Percentiles rank a stretch among this genome's conserved stretches.
Evolutionary conservation across 2,797 vertebrate species (phyloP).

Genomic region (Valencia hispanica): DNA sequence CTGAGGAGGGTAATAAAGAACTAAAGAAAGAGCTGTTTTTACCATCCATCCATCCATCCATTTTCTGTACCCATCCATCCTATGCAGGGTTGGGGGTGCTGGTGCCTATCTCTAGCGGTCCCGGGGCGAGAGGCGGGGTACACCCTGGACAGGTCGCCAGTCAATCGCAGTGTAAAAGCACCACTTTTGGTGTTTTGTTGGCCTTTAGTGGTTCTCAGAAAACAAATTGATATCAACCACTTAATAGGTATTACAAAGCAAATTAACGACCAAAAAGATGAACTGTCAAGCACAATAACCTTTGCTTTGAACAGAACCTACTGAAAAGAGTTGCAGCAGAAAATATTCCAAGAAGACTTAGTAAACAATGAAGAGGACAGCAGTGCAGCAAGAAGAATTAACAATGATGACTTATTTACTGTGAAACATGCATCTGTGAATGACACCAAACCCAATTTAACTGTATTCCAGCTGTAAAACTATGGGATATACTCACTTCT

Average conservation of each 20-base stretch:
- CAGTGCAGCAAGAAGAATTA: neutral
- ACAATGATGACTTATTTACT: neutral
- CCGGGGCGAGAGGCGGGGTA: too few species aligned
- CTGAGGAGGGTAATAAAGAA: neutral
- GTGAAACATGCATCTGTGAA: neutral
- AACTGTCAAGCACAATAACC: neutral
- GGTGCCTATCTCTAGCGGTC: too few species aligned
- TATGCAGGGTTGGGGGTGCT: too few species aligned
- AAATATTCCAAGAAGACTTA: neutral
- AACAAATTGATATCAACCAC: neutral
- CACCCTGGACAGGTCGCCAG: too few species aligned
- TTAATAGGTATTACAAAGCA: neutral
- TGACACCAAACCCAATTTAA: neutral
- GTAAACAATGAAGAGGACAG: neutral
- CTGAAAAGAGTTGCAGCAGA: neutral
- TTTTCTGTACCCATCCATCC: too few species aligned
- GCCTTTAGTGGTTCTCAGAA: neutral
- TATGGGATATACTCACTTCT: neutral
- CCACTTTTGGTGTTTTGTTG: neutral
- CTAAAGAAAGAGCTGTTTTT: too few species aligned
- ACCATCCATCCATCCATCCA: too few species aligned
- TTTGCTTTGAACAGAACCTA: neutral
- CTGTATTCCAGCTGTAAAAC: neutral
- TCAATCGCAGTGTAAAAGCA: too few species aligned
- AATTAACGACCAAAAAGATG: neutral